These are phyloP conservation scores for Polyommatus icarus DNA, from an alignment of 2,888 invertebrate genomes.

Conservation along the genomic window DNA sequence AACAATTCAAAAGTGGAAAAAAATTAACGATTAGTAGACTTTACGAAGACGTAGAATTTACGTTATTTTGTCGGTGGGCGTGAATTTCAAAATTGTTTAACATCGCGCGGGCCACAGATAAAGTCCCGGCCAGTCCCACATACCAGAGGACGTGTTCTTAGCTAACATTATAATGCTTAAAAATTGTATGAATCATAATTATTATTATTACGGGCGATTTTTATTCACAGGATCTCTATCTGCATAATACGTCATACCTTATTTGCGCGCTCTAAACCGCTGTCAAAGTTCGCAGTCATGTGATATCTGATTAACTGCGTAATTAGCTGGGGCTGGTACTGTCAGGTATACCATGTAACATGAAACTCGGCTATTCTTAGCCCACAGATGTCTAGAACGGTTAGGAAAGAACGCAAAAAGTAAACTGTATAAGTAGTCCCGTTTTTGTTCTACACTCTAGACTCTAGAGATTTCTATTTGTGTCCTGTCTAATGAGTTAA, in stretches of 20 bases:
- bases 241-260: neutral
- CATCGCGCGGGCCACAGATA: too few species aligned
- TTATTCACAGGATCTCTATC: neutral
- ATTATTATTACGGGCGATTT: neutral
- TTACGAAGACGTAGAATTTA: too few species aligned
- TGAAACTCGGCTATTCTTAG: slow-evolving; percentile 15
- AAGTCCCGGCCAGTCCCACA: too few species aligned
- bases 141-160: too few species aligned
- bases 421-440: slow-evolving; percentile 18
- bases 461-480: slow-evolving; percentile 26
- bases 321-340: neutral
- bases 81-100: too few species aligned
- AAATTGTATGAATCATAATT: neutral
- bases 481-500: slow-evolving; percentile 15
- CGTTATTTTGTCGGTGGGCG: too few species aligned
- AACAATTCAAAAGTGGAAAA: too few species aligned
- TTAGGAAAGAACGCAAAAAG: slow-evolving; percentile 24
- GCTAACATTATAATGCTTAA: too few species aligned
- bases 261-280: neutral
- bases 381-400: slow-evolving; percentile 12
- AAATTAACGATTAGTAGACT: too few species aligned
- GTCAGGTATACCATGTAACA: slow-evolving; percentile 10
- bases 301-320: slow-evolving; percentile 23
- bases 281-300: slow-evolving; percentile 20
- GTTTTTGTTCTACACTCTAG: slow-evolving; percentile 23